Evolutionary conservation across 2,113 vertebrate genomes (phyloP).

Genomic region (Cromileptes altivelis): DNA sequence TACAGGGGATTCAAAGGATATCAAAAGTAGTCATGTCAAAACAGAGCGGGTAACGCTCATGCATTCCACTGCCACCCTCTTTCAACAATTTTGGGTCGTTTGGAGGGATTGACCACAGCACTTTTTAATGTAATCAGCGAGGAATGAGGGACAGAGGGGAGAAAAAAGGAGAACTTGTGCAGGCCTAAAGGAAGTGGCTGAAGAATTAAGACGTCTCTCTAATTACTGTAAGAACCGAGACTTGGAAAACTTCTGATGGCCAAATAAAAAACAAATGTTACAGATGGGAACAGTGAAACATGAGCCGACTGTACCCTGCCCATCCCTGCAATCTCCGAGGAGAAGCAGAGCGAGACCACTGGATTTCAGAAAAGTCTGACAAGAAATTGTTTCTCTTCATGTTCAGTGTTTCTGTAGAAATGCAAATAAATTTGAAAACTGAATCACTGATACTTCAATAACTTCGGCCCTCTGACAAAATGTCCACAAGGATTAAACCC

Average conservation of each 20-base stretch:
- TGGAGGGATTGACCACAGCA: slow-evolving; percentile 63
- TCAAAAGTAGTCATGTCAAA: slow-evolving; percentile 41
- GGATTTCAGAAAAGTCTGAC: neutral
- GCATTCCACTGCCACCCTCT: slow-evolving; percentile 59
- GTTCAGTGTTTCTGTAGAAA: neutral
- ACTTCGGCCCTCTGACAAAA: neutral
- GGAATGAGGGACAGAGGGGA: slow-evolving; percentile 59
- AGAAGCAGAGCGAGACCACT: slow-evolving; percentile 10
- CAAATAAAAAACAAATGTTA: slow-evolving; percentile 83
- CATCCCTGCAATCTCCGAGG: slow-evolving; percentile 49
- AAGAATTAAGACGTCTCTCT: slow-evolving; percentile 76
- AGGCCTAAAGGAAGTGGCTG: slow-evolving; percentile 74
- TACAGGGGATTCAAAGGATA: slow-evolving; percentile 18
- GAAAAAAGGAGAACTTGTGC: slow-evolving; percentile 53
- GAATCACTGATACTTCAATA: neutral
- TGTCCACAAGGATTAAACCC: slow-evolving; percentile 31
- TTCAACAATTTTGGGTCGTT: slow-evolving; percentile 60
- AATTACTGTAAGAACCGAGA: slow-evolving; percentile 68
- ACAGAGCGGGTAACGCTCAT: slow-evolving; percentile 33
- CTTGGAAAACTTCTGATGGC: slow-evolving; percentile 70
- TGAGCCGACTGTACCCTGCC: slow-evolving; percentile 47
- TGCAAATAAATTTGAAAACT: neutral
- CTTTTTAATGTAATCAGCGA: slow-evolving; percentile 74
- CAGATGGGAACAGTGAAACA: slow-evolving; percentile 66
- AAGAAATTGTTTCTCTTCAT: neutral